Evolutionary conservation across 2,888 invertebrate species (phyloP).

Genomic region (Chloroclysta siterata): DNA sequence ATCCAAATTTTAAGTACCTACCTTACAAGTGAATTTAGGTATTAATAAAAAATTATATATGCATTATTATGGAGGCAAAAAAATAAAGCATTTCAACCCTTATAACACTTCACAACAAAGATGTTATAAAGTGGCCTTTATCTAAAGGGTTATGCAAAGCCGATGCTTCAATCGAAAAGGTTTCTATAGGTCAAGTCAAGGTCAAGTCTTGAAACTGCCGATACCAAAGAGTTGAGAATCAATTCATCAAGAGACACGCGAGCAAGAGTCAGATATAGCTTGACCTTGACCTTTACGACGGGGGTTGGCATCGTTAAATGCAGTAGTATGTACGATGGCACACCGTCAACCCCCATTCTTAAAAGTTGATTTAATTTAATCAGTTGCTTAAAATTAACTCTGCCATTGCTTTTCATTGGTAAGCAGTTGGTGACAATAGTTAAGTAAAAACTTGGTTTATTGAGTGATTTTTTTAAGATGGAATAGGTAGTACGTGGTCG

Average conservation of each 20-base stretch:
- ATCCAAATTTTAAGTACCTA: no score
- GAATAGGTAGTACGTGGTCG: no score
- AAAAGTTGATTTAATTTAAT: neutral
- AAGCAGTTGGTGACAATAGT: neutral
- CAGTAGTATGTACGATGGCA: slow-evolving; percentile 12
- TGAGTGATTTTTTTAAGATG: no score
- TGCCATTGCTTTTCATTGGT: neutral
- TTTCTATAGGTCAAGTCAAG: slow-evolving; percentile 12
- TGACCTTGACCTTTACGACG: slow-evolving; percentile 37
- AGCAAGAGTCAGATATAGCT: slow-evolving; percentile 35
- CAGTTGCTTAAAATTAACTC: neutral
- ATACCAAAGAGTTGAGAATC: slow-evolving; percentile 36
- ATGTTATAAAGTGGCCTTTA: neutral
- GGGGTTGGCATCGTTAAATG: slow-evolving; percentile 28
- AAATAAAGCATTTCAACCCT: no score
- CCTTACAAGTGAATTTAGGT: no score
- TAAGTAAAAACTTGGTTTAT: no score
- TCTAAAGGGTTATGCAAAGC: slow-evolving; percentile 6
- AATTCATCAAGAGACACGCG: slow-evolving; percentile 45
- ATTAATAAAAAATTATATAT: no score
- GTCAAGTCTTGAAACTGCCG: slow-evolving; percentile 26
- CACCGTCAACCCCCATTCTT: neutral
- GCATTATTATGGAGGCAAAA: no score
- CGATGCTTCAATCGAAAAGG: slow-evolving; percentile 3
- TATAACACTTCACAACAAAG: neutral